Evolutionary conservation across 2,888 invertebrate species (phyloP).

Genomic region (Hylaea fasciaria): DNA sequence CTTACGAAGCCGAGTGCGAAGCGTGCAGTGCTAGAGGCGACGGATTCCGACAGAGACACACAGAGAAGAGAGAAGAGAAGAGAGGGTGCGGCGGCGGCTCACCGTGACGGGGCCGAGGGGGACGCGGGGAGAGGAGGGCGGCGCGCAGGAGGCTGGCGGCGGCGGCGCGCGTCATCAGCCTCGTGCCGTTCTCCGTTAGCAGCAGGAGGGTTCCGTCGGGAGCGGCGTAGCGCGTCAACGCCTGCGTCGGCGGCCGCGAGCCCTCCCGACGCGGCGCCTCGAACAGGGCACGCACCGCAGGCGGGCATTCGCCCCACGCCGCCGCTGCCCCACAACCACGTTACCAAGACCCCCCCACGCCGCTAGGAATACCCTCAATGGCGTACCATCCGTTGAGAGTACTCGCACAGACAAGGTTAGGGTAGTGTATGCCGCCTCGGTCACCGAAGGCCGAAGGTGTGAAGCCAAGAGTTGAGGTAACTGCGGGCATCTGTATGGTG

Average conservation of each 20-base stretch:
- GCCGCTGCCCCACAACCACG: constrained; percentile 82
- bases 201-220: constrained; percentile 86
- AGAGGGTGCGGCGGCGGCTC: constrained; percentile 81
- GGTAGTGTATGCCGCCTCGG: constrained; percentile 75
- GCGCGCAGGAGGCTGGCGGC: constrained; percentile 83
- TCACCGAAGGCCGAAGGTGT: constrained; percentile 80
- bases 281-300: constrained; percentile 84
- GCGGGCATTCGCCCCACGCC: constrained; percentile 80
- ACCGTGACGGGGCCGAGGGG: constrained; percentile 82
- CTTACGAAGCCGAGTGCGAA: constrained; percentile 78
- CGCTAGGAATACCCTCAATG: constrained; percentile 76
- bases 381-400: constrained; percentile 71
- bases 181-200: constrained; percentile 87
- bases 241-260: constrained; percentile 74
- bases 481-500: constrained; percentile 85
- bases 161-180: constrained; percentile 83
- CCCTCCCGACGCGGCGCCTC: constrained; percentile 71
- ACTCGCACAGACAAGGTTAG: constrained; percentile 69
- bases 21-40: constrained; percentile 83
- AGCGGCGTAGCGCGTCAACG: constrained; percentile 86
- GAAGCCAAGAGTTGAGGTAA: constrained; percentile 84
- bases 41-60: constrained; percentile 80
- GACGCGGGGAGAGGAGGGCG: constrained; percentile 83
- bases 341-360: constrained; percentile 76
- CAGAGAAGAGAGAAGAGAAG: constrained; percentile 73